Evolutionary conservation across 2,888 invertebrate species (phyloP).

Genomic region (Kryphioiulus occultus): DNA sequence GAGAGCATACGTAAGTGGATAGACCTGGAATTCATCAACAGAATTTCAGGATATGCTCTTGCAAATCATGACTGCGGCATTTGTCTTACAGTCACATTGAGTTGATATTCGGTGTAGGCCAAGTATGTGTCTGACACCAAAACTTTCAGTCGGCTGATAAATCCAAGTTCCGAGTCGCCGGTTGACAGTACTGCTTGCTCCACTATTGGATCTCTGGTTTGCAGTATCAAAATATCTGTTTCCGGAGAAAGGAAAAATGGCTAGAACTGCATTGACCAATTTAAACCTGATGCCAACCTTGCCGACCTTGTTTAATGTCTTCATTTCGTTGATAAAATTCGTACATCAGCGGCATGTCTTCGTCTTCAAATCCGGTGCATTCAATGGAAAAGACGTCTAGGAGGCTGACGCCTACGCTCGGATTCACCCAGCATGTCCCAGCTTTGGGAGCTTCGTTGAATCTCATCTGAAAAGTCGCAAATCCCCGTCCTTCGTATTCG

Average conservation of each 20-base stretch:
- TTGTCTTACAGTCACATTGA: slow-evolving; percentile 26
- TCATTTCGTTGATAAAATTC: slow-evolving; percentile 44
- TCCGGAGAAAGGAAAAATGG: background rate
- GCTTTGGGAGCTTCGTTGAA: background rate
- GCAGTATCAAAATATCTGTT: background rate
- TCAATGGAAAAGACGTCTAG: background rate
- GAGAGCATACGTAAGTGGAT: background rate
- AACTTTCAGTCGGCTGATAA: background rate
- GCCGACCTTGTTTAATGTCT: slow-evolving; percentile 26
- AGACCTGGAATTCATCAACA: background rate
- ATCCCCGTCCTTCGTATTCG: background rate
- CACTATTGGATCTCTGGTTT: background rate
- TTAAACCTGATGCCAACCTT: background rate
- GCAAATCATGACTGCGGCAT: background rate
- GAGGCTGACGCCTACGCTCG: background rate
- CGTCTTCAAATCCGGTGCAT: slow-evolving; percentile 29
- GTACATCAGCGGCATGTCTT: background rate
- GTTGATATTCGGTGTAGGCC: slow-evolving; percentile 1
- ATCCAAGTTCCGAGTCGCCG: background rate
- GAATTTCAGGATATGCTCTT: background rate
- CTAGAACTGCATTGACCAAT: background rate
- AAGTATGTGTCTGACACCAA: background rate
- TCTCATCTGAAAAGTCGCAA: slow-evolving; percentile 39
- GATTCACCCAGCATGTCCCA: slow-evolving; percentile 21
- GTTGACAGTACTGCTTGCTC: background rate